These are phyloP conservation scores for Ephestia elutella DNA, from an alignment of 1,140 invertebrate genomes.

Conservation along the genomic window DNA sequence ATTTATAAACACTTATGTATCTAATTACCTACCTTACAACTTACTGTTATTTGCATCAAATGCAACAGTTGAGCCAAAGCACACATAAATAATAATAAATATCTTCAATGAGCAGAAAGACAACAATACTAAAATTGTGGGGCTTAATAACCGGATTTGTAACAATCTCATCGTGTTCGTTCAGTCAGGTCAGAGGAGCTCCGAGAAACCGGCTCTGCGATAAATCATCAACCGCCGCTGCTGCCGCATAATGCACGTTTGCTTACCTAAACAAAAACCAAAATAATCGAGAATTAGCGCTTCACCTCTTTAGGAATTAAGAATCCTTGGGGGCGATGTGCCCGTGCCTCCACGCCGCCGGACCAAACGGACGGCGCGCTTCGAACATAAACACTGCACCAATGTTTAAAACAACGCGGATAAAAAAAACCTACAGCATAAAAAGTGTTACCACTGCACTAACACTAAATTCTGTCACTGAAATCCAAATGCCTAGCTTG, in stretches of 20 bases:
- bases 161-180: conserved; percentile 20
- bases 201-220: conserved; percentile 32
- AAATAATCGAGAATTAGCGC: conserved; percentile 42
- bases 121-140: conserved; percentile 8
- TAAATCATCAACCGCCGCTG: conserved; percentile 30
- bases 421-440: conserved; percentile 25
- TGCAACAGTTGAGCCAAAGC: no score
- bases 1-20: no score
- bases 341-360: conserved; percentile 49
- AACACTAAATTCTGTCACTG: conserved; percentile 52
- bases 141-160: conserved; percentile 33
- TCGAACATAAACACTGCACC: conserved; percentile 70
- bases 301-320: conserved; percentile 52
- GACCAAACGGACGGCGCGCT: conserved; percentile 55
- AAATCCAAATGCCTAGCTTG: conserved; percentile 56
- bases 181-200: conserved; percentile 19
- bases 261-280: conserved; percentile 25
- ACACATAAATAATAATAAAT: no score
- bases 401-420: conserved; percentile 47
- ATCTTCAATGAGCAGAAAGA: neutral
- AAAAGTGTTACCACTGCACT: conserved; percentile 49
- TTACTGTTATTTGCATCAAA: no score
- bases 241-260: conserved; percentile 11
- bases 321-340: conserved; percentile 67
- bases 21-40: no score